Base-by-base conservation (phyloP, 37 sponge, comb jelly and placozoan genomes). In the Diacarnus erythraeanus region DNA sequence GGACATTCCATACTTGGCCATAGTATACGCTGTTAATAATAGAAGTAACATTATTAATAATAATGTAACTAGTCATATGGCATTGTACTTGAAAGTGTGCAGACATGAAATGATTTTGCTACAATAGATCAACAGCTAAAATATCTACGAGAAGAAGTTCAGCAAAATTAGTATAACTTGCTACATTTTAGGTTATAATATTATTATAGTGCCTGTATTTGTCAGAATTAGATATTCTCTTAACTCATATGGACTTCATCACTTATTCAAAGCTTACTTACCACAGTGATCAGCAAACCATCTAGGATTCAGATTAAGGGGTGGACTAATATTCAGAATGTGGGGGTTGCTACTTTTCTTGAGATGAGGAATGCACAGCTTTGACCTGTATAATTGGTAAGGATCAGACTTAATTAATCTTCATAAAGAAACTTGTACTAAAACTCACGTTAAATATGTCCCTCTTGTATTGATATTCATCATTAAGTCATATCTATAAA, bases 1-100 rank as follows among this genome's bases (percentile, higher is more conserved):
- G 23, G 97, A 96, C 99, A 98, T 98, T 30, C 99, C 97, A 73
- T 96, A 98, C 83, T 98, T 98, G 66, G 99, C 96, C 84, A 98
- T 98, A 10, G 97, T 98, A 71, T 98, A 98, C 3, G 97, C 99
- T 85, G n/a, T n/a, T n/a, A n/a, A n/a, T n/a, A n/a, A n/a, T n/a
- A n/a, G n/a, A n/a, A n/a, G n/a, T n/a, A n/a, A n/a, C n/a, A n/a
- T n/a, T n/a, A n/a, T n/a, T n/a, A n/a, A n/a, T n/a, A n/a, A n/a
- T n/a, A n/a, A n/a, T n/a, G n/a, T n/a, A n/a, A n/a, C n/a, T n/a
- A n/a, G n/a, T n/a, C n/a, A n/a, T n/a, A n/a, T n/a, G n/a, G n/a
- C n/a, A n/a, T n/a, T n/a, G n/a, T n/a, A n/a, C n/a, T n/a, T n/a
- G n/a, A n/a, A n/a, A n/a, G n/a, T n/a, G n/a, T n/a, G n/a, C n/a